phyloP scores from a whole-genome alignment of 2,113 vertebrate species.

The Petromus typicus region DNA sequence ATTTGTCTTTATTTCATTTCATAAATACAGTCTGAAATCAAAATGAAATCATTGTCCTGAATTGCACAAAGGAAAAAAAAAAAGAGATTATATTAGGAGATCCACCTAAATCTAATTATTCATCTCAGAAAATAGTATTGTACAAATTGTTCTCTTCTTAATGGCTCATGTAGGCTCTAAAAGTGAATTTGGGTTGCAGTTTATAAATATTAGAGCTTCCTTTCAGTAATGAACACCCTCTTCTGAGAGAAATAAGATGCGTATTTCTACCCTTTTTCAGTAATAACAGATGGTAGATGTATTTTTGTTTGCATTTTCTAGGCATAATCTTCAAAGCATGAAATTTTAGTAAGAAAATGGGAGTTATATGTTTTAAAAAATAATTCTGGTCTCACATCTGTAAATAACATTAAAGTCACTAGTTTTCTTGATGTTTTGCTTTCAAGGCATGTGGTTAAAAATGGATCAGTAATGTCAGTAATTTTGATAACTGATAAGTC shows the following conservation, averaged over 20 bases:
- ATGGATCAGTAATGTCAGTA: not conserved
- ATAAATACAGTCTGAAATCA: not conserved
- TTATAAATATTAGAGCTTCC: conserved; percentile 8
- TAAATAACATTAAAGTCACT: not conserved
- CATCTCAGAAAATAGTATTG: conserved; percentile 22
- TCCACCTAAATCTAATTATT: conserved; percentile 58
- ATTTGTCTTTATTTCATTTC: not conserved
- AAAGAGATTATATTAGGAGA: conserved; percentile 18
- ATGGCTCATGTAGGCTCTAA: conserved; percentile 10
- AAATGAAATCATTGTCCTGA: not conserved
- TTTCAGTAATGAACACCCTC: not conserved
- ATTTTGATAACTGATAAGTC: not conserved
- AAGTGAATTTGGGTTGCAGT: conserved; percentile 29
- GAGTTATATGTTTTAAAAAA: not conserved
- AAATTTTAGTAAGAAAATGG: not conserved
- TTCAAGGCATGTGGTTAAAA: not conserved
- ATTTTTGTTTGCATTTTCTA: conserved; percentile 7
- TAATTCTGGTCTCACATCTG: not conserved
- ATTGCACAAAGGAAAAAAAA: conserved; percentile 60
- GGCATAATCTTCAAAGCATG: conserved; percentile 38
- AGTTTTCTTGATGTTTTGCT: not conserved
- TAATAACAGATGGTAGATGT: not conserved
- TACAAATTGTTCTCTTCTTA: conserved; percentile 67
- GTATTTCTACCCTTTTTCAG: not conserved
- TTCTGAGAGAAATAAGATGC: conserved; percentile 52